Conservation (phyloP, 2,113 vertebrate species). For the Cochlearius cochlearius region DNA sequence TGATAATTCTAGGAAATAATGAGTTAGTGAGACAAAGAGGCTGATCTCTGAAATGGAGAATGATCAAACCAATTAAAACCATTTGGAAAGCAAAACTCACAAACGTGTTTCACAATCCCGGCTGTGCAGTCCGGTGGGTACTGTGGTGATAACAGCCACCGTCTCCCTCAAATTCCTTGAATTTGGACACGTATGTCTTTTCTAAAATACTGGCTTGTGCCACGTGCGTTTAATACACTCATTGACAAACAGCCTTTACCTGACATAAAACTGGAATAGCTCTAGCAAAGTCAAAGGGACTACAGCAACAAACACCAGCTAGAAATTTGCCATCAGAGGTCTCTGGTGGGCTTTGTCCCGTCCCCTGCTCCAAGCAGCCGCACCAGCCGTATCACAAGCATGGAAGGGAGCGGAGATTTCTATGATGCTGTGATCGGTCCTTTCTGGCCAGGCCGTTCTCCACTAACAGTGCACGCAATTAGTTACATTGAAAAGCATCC, state of each 20-base stretch:
- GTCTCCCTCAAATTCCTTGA: neutral
- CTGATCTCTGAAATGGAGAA: neutral
- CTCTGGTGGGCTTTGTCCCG: neutral
- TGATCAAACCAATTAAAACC: neutral
- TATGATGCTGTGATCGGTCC: neutral
- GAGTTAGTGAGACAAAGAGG: neutral
- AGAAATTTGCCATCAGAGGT: neutral
- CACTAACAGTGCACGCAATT: neutral
- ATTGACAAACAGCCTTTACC: neutral
- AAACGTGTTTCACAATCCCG: neutral
- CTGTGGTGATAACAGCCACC: neutral
- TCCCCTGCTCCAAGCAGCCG: neutral
- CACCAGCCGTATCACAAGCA: accelerated
- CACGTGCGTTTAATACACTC: accelerated
- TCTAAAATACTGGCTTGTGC: neutral
- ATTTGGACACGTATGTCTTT: neutral
- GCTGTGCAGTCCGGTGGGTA: neutral
- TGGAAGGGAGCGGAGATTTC: neutral
- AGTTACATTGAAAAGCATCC: neutral
- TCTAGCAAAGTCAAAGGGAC: neutral
- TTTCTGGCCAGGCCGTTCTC: neutral
- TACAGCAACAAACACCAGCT: neutral
- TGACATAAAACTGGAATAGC: neutral
- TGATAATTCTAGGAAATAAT: neutral
- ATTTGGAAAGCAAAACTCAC: neutral